phyloP scores from a whole-genome alignment of 2,797 vertebrate species.

The Pachyuromys duprasi region DNA sequence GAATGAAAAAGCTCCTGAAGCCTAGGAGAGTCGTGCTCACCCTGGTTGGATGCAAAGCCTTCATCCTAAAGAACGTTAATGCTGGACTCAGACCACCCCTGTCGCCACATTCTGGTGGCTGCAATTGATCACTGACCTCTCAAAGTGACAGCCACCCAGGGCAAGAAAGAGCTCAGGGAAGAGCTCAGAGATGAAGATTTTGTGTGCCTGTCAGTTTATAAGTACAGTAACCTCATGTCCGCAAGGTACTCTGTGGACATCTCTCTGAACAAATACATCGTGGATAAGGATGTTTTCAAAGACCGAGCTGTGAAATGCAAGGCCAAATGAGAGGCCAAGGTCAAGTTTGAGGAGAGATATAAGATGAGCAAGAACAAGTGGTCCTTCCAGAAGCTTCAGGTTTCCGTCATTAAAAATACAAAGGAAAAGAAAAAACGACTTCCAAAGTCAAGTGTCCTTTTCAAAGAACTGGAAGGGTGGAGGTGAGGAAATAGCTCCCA shows the following conservation, averaged over 20 bases:
- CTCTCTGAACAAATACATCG: neutral
- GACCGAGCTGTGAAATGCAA: neutral
- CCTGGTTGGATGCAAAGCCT: neutral
- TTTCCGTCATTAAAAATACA: neutral
- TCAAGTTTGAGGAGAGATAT: neutral
- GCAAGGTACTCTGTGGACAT: neutral
- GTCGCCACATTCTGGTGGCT: neutral
- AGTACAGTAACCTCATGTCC: neutral
- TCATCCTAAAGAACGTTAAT: neutral
- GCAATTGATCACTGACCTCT: neutral
- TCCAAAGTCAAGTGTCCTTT: neutral
- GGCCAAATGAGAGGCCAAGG: neutral
- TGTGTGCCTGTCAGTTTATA: neutral
- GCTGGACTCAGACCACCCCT: neutral
- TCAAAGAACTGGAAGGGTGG: neutral
- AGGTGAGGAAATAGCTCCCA: conserved; percentile 71
- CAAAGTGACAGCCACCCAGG: neutral
- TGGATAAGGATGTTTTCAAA: neutral
- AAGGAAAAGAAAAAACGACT: neutral
- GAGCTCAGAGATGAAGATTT: neutral
- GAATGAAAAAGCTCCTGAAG: neutral
- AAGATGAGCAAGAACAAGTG: neutral
- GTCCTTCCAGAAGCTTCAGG: neutral
- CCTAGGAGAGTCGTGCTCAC: neutral
- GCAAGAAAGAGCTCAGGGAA: neutral